Evolutionary conservation across 2,113 vertebrate genomes (phyloP).

Genomic region (Thermophis baileyi): DNA sequence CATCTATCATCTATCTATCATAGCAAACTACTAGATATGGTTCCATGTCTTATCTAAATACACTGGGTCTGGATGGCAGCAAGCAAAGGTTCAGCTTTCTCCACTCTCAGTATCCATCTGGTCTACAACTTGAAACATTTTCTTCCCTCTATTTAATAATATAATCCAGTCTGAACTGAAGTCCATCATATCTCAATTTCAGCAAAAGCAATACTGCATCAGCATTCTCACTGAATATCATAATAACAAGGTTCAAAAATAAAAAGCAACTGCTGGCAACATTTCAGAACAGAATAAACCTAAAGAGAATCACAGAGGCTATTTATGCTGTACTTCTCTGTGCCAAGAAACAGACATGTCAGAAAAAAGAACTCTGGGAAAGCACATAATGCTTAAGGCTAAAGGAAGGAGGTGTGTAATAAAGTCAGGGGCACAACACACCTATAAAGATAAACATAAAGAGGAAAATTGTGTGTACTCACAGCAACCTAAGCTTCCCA

Average conservation of each 20-base stretch:
- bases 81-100: too few species aligned
- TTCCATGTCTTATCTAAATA: too few species aligned
- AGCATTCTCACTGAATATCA: not conserved
- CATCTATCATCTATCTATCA: too few species aligned
- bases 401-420: slow-evolving; percentile 8
- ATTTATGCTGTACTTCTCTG: not conserved
- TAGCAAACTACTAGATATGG: too few species aligned
- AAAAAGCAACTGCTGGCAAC: not conserved
- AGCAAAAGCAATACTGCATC: not conserved
- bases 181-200: not conserved
- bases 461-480: not conserved
- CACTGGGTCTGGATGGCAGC: too few species aligned
- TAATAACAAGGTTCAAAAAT: not conserved
- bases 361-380: slow-evolving; percentile 7
- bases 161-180: not conserved
- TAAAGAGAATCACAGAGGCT: not conserved
- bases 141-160: too few species aligned
- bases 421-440: slow-evolving; percentile 12
- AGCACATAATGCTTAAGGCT: slow-evolving; percentile 12
- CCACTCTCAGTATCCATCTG: too few species aligned
- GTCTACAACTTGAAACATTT: too few species aligned
- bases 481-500: too few species aligned
- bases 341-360: slow-evolving; percentile 1
- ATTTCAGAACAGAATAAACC: not conserved
- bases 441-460: slow-evolving; percentile 2